A percentile compares a stretch with the other conserved stretches of the same genome.
phyloP scores from a whole-genome alignment of 2,113 vertebrate species.

The Tupaia chinensis region DNA sequence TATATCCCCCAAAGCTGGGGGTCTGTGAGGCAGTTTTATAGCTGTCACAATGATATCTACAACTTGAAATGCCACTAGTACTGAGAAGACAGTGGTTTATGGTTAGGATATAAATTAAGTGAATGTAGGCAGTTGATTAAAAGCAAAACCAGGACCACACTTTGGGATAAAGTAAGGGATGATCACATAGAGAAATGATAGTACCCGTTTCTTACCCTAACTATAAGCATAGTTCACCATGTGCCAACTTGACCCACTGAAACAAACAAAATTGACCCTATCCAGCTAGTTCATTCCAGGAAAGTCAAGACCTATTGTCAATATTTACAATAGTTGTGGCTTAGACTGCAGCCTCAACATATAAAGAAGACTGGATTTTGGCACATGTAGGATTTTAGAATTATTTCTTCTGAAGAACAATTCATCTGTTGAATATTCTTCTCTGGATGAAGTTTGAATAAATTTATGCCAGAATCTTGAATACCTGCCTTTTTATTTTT shows the following conservation, averaged over 20 bases:
- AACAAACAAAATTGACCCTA: not conserved
- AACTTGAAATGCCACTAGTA: not conserved
- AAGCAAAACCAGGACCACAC: not conserved
- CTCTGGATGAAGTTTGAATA: slow-evolving; percentile 37
- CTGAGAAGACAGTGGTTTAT: not conserved
- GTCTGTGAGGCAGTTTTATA: not conserved
- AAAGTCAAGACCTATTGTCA: not conserved
- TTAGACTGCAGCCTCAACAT: not conserved
- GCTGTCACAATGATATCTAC: not conserved
- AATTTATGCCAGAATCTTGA: slow-evolving; percentile 48
- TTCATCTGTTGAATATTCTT: slow-evolving; percentile 40
- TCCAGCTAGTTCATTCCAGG: not conserved
- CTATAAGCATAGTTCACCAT: not conserved
- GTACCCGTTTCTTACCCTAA: not conserved
- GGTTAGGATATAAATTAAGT: not conserved
- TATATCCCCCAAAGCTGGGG: not conserved
- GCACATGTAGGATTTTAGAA: slow-evolving; percentile 45
- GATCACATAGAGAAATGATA: not conserved
- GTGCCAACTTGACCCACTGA: not conserved
- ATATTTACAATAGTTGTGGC: not conserved
- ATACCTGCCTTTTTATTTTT: slow-evolving; percentile 33
- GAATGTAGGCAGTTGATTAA: not conserved
- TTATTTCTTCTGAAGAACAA: slow-evolving; percentile 53
- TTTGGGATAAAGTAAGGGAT: not conserved
- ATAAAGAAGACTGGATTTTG: slow-evolving; percentile 55